Percentiles rank a stretch among this genome's conserved stretches.
These are phyloP conservation scores for Apostichopus californicus DNA, from an alignment of 35 echinoderm and acorn worm genomes.

Conservation along the genomic window DNA sequence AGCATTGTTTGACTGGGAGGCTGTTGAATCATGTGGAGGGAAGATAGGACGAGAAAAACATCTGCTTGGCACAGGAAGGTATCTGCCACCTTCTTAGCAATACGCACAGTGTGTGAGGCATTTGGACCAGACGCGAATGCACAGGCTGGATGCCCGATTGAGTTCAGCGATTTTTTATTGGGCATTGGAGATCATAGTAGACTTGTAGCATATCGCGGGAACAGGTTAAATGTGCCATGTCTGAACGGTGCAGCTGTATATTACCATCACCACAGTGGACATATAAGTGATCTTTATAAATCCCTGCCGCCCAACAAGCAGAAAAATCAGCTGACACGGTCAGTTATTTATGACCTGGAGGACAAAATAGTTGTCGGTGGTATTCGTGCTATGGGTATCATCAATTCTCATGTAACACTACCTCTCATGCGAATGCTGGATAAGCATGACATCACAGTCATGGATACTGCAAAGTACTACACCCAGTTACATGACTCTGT, in stretches of 20 bases:
- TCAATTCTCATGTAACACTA: constrained; percentile 58
- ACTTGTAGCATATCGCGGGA: constrained; percentile 70
- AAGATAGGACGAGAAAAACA: constrained; percentile 61
- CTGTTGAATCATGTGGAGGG: constrained; percentile 38
- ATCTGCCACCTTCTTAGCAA: constrained; percentile 50
- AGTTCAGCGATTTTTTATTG: constrained; percentile 58
- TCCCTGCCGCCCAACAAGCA: not conserved
- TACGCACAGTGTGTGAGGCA: constrained; percentile 66
- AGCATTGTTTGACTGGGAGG: constrained; percentile 71
- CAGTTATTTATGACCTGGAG: constrained; percentile 9
- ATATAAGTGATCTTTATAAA: not conserved
- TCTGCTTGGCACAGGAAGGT: constrained; percentile 68
- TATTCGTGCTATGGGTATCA: constrained; percentile 32
- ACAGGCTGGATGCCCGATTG: constrained; percentile 64
- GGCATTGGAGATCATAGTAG: constrained; percentile 14
- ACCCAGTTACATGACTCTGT: constrained; percentile 52
- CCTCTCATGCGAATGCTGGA: constrained; percentile 73
- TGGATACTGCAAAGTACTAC: constrained; percentile 65
- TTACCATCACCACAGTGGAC: constrained; percentile 8
- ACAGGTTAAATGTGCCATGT: constrained; percentile 77
- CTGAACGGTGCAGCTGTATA: constrained; percentile 13
- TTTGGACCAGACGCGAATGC: constrained; percentile 50
- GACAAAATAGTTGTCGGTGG: constrained; percentile 41
- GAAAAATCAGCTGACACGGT: constrained; percentile 21
- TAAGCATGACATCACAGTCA: constrained; percentile 3